Conservation (phyloP, 2,888 invertebrate species). For the Patella caerulea region DNA sequence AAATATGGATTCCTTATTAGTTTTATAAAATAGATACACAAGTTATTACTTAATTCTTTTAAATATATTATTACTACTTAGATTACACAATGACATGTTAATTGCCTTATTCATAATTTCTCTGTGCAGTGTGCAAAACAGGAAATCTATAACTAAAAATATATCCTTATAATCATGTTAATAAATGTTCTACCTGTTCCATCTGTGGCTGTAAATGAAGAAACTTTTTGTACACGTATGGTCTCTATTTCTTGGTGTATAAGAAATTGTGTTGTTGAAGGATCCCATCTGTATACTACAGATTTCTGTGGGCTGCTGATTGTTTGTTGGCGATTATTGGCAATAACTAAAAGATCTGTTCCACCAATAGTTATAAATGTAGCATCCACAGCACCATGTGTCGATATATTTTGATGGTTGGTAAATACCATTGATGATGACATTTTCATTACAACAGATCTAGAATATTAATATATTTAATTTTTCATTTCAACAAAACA, state of each 20-base stretch:
- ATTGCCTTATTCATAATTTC: no score
- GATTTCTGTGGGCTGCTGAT: slow-evolving; percentile 56
- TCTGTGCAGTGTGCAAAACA: no score
- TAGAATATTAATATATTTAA: slow-evolving; percentile 37
- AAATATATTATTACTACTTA: neutral
- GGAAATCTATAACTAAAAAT: no score
- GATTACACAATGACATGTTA: neutral
- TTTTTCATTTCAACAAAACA: neutral
- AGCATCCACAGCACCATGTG: slow-evolving; percentile 59
- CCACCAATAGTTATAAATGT: slow-evolving; percentile 45
- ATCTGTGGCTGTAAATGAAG: slow-evolving; percentile 44
- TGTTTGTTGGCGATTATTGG: slow-evolving; percentile 60
- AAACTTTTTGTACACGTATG: slow-evolving; percentile 47
- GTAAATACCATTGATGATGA: slow-evolving; percentile 51
- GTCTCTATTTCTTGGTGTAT: slow-evolving; percentile 57
- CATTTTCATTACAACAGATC: slow-evolving; percentile 64
- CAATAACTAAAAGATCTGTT: slow-evolving; percentile 57
- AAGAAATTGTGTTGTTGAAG: slow-evolving; percentile 48
- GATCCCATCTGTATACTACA: slow-evolving; percentile 60
- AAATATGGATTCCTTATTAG: neutral
- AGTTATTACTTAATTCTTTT: no score
- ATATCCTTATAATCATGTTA: no score
- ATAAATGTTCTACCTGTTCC: slow-evolving; percentile 43
- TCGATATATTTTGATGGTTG: slow-evolving; percentile 61
- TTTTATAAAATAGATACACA: no score